Evolutionary conservation across 2,113 vertebrate species (phyloP).

Genomic region (Budorcas taxicolor): DNA sequence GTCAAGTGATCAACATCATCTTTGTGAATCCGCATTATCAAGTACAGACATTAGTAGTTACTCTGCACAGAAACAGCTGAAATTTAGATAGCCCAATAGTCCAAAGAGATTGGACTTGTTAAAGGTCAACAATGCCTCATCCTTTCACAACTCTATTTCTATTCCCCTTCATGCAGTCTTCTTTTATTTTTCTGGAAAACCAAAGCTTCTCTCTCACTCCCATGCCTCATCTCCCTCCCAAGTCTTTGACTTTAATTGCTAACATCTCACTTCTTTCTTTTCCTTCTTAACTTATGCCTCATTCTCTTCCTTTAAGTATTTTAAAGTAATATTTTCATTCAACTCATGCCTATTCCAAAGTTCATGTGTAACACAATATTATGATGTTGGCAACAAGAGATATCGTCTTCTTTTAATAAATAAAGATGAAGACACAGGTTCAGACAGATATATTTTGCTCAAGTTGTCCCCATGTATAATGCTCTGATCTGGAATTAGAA

Average conservation of each 20-base stretch:
- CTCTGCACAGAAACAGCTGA: background rate
- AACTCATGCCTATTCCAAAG: background rate
- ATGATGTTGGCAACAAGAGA: background rate
- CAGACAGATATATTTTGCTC: background rate
- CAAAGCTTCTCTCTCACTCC: background rate
- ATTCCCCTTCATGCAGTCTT: background rate
- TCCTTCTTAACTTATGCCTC: background rate
- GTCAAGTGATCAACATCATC: background rate
- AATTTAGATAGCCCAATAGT: background rate
- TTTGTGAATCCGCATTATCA: slow-evolving; percentile 15
- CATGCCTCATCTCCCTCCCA: background rate
- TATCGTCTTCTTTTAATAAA: background rate
- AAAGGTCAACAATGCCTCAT: slow-evolving; percentile 6
- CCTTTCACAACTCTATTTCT: background rate
- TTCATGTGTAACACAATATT: background rate
- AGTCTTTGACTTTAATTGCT: background rate
- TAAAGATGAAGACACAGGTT: background rate
- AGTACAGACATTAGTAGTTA: slow-evolving; percentile 7
- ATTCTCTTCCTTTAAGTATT: background rate
- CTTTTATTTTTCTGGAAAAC: background rate
- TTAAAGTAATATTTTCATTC: background rate
- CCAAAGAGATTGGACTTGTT: background rate
- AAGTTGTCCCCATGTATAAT: background rate
- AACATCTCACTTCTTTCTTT: background rate
- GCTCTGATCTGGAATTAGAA: background rate